These are phyloP conservation scores for Hoplostethus atlanticus DNA, from an alignment of 2,797 vertebrate genomes.

Conservation along the genomic window DNA sequence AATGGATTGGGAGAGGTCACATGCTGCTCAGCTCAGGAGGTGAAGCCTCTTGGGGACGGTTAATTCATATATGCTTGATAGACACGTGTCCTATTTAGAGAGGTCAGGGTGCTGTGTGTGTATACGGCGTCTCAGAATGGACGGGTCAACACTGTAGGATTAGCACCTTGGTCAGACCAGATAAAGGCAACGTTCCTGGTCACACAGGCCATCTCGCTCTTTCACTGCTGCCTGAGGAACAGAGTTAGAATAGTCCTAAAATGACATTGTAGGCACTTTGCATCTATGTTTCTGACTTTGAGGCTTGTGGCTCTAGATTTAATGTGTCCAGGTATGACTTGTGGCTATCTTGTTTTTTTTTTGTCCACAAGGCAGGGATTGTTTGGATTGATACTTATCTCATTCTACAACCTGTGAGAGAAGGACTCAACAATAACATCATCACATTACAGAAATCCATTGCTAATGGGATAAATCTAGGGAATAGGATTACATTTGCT, in stretches of 20 bases:
- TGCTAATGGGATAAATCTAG: slow-evolving; percentile 18
- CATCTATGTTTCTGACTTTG: neutral
- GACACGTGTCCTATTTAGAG: slow-evolving; percentile 92
- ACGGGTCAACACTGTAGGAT: slow-evolving; percentile 75
- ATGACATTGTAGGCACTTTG: slow-evolving; percentile 5
- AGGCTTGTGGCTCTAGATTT: neutral
- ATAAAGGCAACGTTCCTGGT: slow-evolving; percentile 46
- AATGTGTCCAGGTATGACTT: too few species aligned
- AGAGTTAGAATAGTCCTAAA: slow-evolving; percentile 28
- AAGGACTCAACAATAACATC: too few species aligned
- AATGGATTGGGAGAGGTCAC: slow-evolving; percentile 87
- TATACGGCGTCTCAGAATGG: slow-evolving; percentile 65
- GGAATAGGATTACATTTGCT: neutral
- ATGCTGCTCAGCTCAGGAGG: slow-evolving; percentile 87
- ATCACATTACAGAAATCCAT: slow-evolving; percentile 3
- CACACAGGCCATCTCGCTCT: slow-evolving; percentile 30
- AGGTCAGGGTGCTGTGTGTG: slow-evolving; percentile 84
- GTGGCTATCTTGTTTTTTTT: too few species aligned
- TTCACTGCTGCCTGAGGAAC: slow-evolving; percentile 5
- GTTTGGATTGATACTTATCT: too few species aligned
- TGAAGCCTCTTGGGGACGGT: slow-evolving; percentile 92
- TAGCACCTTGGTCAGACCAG: slow-evolving; percentile 69
- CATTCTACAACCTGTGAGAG: too few species aligned
- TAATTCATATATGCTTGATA: slow-evolving; percentile 94
- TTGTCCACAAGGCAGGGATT: too few species aligned